phyloP scores from a whole-genome alignment of 1,140 invertebrate genomes.

The Bombus polaris region DNA sequence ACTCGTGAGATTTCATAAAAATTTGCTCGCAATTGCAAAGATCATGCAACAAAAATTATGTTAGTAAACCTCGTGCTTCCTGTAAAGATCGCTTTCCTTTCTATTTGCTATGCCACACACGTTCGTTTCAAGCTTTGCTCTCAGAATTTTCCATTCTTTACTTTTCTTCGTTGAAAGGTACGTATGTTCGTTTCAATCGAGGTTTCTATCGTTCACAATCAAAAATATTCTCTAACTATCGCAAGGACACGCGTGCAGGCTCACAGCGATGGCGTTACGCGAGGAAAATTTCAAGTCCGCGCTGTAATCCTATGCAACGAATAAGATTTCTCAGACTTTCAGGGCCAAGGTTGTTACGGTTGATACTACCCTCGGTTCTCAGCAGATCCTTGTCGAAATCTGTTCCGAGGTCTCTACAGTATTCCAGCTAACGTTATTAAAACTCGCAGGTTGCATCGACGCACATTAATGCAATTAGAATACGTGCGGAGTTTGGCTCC shows the following conservation, averaged over 20 bases:
- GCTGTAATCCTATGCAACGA: background rate
- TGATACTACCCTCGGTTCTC: background rate
- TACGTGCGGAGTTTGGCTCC: background rate
- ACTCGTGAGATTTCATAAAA: background rate
- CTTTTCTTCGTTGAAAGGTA: background rate
- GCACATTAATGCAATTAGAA: too few species aligned
- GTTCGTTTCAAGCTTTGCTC: background rate
- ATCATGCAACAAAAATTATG: background rate
- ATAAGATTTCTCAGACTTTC: slow-evolving; percentile 16
- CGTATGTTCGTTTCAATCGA: background rate
- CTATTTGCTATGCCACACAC: background rate
- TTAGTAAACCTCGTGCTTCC: background rate
- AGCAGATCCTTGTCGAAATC: background rate
- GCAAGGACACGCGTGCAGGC: background rate
- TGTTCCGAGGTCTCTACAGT: too few species aligned
- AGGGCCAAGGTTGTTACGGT: slow-evolving; percentile 14
- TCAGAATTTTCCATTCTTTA: background rate
- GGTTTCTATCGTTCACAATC: background rate
- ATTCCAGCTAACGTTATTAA: background rate
- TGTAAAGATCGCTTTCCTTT: background rate
- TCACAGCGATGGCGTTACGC: background rate
- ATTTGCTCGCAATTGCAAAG: background rate
- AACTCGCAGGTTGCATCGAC: background rate
- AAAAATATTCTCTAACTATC: background rate
- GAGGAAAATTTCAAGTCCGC: slow-evolving; percentile 3